Evolutionary conservation across 2,797 vertebrate species (phyloP).

Genomic region (Ambastaia sidthimunki): DNA sequence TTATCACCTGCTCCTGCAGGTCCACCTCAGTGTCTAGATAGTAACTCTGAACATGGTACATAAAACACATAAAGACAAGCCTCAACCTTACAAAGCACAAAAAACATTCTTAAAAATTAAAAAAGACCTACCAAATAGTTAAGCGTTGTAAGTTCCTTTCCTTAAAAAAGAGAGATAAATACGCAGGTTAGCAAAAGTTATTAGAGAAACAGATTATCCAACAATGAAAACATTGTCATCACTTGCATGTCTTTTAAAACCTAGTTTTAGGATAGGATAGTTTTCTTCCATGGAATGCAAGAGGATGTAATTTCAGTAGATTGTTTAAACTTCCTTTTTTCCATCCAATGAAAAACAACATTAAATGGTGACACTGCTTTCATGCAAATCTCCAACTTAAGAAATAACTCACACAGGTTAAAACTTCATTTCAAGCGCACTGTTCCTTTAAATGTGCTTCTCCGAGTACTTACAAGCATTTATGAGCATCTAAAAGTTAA

Average conservation of each 20-base stretch:
- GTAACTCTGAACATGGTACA: constrained; percentile 78
- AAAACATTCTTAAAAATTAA: background rate
- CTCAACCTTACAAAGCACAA: background rate
- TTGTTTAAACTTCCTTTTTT: too few species aligned
- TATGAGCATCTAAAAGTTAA: background rate
- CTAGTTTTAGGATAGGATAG: too few species aligned
- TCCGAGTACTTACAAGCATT: background rate
- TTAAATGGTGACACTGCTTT: too few species aligned
- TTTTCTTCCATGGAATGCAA: background rate
- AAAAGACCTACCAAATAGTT: constrained; percentile 86
- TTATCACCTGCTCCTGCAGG: constrained; percentile 87
- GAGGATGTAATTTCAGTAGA: too few species aligned
- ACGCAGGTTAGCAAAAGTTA: background rate
- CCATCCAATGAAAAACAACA: too few species aligned
- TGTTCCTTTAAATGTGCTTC: background rate
- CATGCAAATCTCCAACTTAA: too few species aligned
- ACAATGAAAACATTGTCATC: background rate
- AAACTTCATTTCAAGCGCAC: too few species aligned
- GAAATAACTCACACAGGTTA: too few species aligned
- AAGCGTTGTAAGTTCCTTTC: constrained; percentile 89
- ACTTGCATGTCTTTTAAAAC: background rate
- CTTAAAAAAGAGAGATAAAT: constrained; percentile 68
- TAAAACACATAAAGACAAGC: constrained; percentile 23
- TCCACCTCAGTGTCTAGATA: constrained; percentile 86
- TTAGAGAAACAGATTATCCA: background rate